Base-by-base conservation (phyloP, 2,888 invertebrate genomes). In the Pseudeuparius sepicola region DNA sequence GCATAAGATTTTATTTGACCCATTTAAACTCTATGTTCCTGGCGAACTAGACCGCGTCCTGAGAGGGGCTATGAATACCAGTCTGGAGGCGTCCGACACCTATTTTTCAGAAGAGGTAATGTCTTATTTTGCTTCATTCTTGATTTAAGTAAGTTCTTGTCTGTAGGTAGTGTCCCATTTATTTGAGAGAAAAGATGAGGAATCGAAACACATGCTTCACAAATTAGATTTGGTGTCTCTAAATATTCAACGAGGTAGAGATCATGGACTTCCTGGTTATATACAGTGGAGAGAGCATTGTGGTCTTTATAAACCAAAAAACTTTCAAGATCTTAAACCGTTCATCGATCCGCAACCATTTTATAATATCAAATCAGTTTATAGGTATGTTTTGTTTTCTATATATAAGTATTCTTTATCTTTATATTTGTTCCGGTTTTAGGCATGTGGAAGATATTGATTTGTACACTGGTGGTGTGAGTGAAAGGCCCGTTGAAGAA, bases 191-290 rank as follows among this genome's bases (percentile, higher is more conserved):
- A 41, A 50, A 43, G 26, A 42, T 9, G 46, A 48, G 18, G 39
- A 44, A 28, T 36, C 38, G 12, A 41, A 35, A 6, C 39, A 43
- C 6, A 32, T 36, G 25, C 64, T 73, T 0, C 81, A 78, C 47
- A 88, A 88, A 1, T 65, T 89, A 36, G 90, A 92, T 66, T 65
- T 90, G 51, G 85, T 88, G 1, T 82, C 89, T 0, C 65, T 89
- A 41, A 88, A 90, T 61, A 85, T 92, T 50, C 89, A 92, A 60
- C 71, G 89, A 18, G 89, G 89, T 0, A 64, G 90, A 1, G 90
- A 92, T 65, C 89, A 90, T 57, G 90, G 89, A 0, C 64, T 92
- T 36, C 81, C 85, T 0, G 64, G 79, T 1, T 92, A 90, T 60
- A 71, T 75, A 0, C 68, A 68, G 17, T 90, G 84, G 78, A 65